Conservation (phyloP, 2,888 invertebrate genomes). For the Drosophila crucigera region DNA sequence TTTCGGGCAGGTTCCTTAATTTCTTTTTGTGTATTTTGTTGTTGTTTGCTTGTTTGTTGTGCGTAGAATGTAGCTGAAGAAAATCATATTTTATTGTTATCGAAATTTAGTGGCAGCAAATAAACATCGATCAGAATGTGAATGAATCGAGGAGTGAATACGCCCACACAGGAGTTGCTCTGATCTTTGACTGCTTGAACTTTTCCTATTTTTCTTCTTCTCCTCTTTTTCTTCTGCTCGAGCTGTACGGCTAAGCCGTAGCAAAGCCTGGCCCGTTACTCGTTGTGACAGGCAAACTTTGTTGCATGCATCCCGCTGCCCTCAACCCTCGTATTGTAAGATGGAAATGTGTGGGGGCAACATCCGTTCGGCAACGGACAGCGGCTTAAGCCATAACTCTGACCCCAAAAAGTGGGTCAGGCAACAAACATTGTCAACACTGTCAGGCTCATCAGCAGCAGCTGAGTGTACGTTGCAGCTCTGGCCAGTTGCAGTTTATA, state of each 20-base stretch:
- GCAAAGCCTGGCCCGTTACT: background rate
- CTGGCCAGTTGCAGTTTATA: conserved; percentile 27
- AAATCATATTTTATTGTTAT: conserved; percentile 81
- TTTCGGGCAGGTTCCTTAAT: conserved; percentile 71
- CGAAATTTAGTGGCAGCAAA: conserved; percentile 70
- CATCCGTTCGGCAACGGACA: conserved; percentile 21
- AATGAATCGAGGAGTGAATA: conserved; percentile 2
- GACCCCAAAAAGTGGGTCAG: conserved; percentile 53
- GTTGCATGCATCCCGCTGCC: conserved; percentile 1
- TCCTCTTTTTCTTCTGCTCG: background rate
- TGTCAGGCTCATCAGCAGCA: conserved; percentile 35
- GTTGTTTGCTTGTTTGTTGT: conserved; percentile 45
- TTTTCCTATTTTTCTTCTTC: background rate
- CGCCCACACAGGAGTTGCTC: background rate
- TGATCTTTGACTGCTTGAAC: background rate
- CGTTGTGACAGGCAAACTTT: conserved; percentile 11
- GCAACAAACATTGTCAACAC: conserved; percentile 53
- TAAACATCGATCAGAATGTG: conserved; percentile 59
- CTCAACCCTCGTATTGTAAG: background rate
- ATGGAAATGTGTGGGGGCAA: conserved; percentile 29
- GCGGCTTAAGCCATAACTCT: conserved; percentile 37
- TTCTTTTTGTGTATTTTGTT: conserved; percentile 67
- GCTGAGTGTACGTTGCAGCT: conserved; percentile 1
- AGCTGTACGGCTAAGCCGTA: background rate
- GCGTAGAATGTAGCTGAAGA: conserved; percentile 48